Percentiles rank a stretch among this genome's conserved stretches.
These are phyloP conservation scores for Himalopsyche tibetana DNA, from an alignment of 2,888 invertebrate genomes.

Conservation along the genomic window DNA sequence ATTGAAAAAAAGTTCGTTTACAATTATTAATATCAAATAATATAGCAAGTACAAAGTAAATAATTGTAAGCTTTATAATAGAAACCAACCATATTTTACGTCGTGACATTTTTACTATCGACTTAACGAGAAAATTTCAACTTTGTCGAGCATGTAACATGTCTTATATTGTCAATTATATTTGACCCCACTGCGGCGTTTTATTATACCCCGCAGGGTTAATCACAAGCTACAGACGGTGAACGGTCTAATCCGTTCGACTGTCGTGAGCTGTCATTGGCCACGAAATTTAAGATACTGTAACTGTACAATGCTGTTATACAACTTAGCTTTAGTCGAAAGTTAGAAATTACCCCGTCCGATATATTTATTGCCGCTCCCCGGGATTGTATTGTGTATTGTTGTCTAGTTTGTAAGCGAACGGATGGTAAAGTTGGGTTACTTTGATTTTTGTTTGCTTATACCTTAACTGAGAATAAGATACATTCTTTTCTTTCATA, in stretches of 20 bases:
- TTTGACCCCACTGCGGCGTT: constrained; percentile 1
- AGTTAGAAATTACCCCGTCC: constrained; percentile 57
- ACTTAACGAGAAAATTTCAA: too few relatives aligned
- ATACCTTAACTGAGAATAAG: too few relatives aligned
- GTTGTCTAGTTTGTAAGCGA: not conserved
- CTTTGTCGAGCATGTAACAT: not conserved
- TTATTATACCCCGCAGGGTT: constrained; percentile 8
- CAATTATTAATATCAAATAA: too few relatives aligned
- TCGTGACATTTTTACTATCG: too few relatives aligned
- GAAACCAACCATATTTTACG: too few relatives aligned
- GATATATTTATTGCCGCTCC: constrained; percentile 51
- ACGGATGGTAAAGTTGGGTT: too few relatives aligned
- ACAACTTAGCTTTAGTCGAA: constrained; percentile 51
- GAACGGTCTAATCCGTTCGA: constrained; percentile 54
- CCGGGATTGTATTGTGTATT: constrained; percentile 47
- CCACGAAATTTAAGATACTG: not conserved
- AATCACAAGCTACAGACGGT: not conserved
- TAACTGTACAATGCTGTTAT: not conserved
- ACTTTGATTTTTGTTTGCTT: too few relatives aligned
- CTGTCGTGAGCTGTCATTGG: constrained; percentile 55
- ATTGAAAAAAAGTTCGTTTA: too few relatives aligned
- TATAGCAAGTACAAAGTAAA: too few relatives aligned
- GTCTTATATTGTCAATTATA: constrained; percentile 4
- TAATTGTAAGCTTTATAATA: too few relatives aligned
- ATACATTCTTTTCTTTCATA: too few relatives aligned